phyloP scores from a whole-genome alignment of 53 echinoderm and acorn worm species.

The Crossaster papposus region DNA sequence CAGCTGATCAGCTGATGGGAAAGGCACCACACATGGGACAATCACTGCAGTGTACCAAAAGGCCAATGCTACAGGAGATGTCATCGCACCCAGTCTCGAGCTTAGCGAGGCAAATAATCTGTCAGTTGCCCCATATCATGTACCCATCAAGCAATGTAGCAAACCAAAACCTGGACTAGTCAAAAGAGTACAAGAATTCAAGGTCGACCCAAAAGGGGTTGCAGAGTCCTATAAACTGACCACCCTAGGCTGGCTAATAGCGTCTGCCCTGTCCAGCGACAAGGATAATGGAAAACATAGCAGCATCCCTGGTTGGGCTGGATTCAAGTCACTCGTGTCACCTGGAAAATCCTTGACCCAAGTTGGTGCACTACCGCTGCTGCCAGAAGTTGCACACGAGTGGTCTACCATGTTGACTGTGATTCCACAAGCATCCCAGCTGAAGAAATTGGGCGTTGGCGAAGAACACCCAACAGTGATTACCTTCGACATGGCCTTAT shows the following conservation, averaged over 20 bases:
- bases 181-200: constrained; percentile 35
- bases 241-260: constrained; percentile 63
- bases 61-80: constrained; percentile 55
- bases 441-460: constrained; percentile 64
- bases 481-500: constrained; percentile 67
- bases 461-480: constrained; percentile 67
- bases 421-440: constrained; percentile 58
- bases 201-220: constrained; percentile 19
- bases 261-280: constrained; percentile 46
- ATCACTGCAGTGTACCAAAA: constrained; percentile 67
- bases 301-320: constrained; percentile 66
- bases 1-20: constrained; percentile 68
- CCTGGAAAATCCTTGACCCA: constrained; percentile 55
- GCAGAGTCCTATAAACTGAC: constrained; percentile 52
- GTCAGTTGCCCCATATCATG: constrained; percentile 53
- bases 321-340: constrained; percentile 61
- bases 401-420: constrained; percentile 61
- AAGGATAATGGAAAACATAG: constrained; percentile 24
- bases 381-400: constrained; percentile 70
- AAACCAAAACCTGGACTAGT: constrained; percentile 52
- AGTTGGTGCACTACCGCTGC: constrained; percentile 69
- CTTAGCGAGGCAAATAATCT: constrained; percentile 48
- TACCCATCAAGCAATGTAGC: constrained; percentile 49
- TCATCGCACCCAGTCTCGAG: constrained; percentile 44
- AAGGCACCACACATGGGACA: constrained; percentile 71